These are phyloP conservation scores for Bryconaethiops microstoma DNA, from an alignment of 2,797 vertebrate genomes.

Conservation along the genomic window DNA sequence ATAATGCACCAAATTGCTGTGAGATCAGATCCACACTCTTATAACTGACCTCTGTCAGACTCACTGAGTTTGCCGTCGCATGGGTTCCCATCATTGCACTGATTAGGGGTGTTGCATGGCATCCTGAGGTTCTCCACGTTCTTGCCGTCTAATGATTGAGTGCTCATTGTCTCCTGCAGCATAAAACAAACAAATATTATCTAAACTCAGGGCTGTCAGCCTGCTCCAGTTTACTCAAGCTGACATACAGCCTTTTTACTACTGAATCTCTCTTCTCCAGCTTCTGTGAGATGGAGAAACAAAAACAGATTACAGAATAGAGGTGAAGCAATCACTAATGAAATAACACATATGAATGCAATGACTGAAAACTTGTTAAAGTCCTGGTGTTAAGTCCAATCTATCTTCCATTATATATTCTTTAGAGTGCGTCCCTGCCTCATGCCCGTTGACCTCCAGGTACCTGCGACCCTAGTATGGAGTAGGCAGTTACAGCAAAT, in stretches of 20 bases:
- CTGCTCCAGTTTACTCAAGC: constrained; percentile 57
- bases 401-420: no score
- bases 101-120: constrained; percentile 34
- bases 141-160: background rate
- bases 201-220: constrained; percentile 50
- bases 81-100: constrained; percentile 2
- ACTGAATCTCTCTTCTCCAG: constrained; percentile 25
- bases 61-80: background rate
- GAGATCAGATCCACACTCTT: background rate
- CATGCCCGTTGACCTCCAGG: no score
- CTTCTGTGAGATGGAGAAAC: constrained; percentile 20
- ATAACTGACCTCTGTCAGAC: constrained; percentile 8
- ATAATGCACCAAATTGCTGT: background rate
- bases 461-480: no score
- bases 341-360: background rate
- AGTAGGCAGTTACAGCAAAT: no score
- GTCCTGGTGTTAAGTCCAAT: no score
- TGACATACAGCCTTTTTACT: constrained; percentile 49
- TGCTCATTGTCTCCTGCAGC: constrained; percentile 9
- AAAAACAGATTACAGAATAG: background rate
- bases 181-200: background rate
- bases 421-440: no score
- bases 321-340: background rate
- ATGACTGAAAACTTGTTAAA: background rate
- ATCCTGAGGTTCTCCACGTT: constrained; percentile 5